Conservation (phyloP, 2,113 vertebrate species). For the Pachyramphus minor region DNA sequence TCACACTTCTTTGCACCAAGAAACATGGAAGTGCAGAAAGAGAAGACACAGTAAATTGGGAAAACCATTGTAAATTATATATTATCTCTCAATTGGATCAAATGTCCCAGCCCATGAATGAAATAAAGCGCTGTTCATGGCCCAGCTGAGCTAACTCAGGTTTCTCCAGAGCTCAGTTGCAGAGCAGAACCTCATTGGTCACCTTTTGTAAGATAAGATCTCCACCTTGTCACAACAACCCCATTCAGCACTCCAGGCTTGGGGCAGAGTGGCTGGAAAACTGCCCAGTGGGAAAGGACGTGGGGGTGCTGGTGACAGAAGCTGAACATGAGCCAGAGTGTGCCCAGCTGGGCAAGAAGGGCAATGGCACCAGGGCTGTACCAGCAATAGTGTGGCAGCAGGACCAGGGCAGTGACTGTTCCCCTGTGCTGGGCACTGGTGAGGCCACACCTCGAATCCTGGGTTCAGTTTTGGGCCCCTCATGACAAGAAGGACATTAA, state of each 20-base stretch:
- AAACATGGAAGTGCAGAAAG: neutral
- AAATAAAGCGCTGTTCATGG: neutral
- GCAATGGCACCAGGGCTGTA: neutral
- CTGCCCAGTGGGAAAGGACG: neutral
- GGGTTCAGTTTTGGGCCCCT: neutral
- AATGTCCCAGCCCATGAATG: neutral
- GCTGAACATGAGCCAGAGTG: accelerated
- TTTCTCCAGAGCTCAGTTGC: neutral
- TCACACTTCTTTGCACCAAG: neutral
- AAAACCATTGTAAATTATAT: neutral
- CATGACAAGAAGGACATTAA: neutral
- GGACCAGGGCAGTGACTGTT: neutral
- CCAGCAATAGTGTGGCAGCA: neutral
- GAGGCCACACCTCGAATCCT: neutral
- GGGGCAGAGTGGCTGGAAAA: neutral
- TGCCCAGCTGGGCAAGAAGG: neutral
- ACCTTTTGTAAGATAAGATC: neutral
- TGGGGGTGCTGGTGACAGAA: accelerated
- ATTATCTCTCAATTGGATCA: neutral
- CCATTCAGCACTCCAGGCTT: neutral
- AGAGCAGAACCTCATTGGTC: neutral
- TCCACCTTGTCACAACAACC: neutral
- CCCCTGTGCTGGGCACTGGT: neutral
- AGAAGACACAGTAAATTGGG: neutral
- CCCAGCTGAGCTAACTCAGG: neutral